A percentile compares a stretch with the other conserved stretches of the same genome.
Conservation (phyloP, 92 coral and sea anemone species). For the Actinernus sp. region DNA sequence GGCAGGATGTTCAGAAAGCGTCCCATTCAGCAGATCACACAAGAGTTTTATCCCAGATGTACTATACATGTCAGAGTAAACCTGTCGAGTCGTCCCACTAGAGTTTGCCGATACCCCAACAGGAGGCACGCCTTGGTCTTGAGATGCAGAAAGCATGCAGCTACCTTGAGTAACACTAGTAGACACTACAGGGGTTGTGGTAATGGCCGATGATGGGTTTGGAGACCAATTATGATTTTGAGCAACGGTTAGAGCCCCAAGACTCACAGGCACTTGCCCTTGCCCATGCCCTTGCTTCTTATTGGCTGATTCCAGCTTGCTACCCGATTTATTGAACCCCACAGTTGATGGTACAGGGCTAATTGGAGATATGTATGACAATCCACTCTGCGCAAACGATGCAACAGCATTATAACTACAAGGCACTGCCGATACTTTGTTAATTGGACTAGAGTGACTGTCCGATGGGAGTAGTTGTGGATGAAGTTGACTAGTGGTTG, state of each 20-base stretch:
- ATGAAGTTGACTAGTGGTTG: background rate
- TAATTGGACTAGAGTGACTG: background rate
- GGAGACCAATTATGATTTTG: background rate
- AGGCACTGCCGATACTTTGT: constrained; percentile 1
- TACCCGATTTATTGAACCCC: background rate
- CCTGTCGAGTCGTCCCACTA: background rate
- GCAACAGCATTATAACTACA: constrained; percentile 15
- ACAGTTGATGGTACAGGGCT: constrained; percentile 24
- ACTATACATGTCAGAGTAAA: constrained; percentile 7
- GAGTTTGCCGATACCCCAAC: background rate
- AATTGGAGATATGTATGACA: constrained; percentile 66
- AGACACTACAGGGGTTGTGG: background rate
- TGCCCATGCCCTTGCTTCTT: background rate
- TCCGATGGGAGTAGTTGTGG: background rate
- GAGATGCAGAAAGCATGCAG: background rate
- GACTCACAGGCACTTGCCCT: background rate
- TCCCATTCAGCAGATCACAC: constrained; percentile 85
- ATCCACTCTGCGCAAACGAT: constrained; percentile 60
- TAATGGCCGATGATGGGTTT: background rate
- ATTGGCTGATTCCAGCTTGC: background rate
- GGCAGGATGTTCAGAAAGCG: constrained; percentile 57
- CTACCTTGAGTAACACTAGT: background rate
- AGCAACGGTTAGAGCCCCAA: background rate
- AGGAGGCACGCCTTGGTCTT: background rate
- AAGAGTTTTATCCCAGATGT: constrained; percentile 79